A percentile compares a stretch with the other conserved stretches of the same genome.
Conservation (phyloP, 2,888 invertebrate genomes). For the Ochlodes sylvanus region DNA sequence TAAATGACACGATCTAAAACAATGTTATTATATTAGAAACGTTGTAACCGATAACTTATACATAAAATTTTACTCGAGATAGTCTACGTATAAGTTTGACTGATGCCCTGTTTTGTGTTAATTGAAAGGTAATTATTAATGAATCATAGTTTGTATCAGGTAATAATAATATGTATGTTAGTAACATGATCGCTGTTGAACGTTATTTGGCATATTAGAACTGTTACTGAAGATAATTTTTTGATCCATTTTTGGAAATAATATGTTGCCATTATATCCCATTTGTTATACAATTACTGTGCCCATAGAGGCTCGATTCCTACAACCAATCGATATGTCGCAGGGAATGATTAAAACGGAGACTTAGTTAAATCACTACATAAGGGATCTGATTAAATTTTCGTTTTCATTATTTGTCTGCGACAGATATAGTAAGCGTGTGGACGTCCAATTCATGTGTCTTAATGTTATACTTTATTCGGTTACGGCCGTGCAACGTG, state of each 20-base stretch:
- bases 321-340: background rate
- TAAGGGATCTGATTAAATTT: too few species aligned
- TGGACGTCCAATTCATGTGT: slow-evolving; percentile 30
- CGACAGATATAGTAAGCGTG: background rate
- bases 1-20: too few species aligned
- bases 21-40: too few species aligned
- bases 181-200: too few species aligned
- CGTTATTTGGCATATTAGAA: too few species aligned
- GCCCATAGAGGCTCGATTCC: slow-evolving; percentile 11
- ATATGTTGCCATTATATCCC: slow-evolving; percentile 20
- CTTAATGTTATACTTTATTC: slow-evolving; percentile 7
- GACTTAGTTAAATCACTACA: too few species aligned
- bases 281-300: background rate
- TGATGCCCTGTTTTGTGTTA: slow-evolving; percentile 1
- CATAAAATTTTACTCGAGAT: too few species aligned
- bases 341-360: too few species aligned
- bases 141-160: background rate
- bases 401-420: too few species aligned
- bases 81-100: slow-evolving; percentile 3
- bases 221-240: too few species aligned
- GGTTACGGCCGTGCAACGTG: slow-evolving; percentile 8
- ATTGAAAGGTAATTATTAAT: background rate
- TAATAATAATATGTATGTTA: background rate
- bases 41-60: too few species aligned
- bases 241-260: background rate